Evolutionary conservation across 2,888 invertebrate species (phyloP).

Genomic region (Ophion ventricosus): DNA sequence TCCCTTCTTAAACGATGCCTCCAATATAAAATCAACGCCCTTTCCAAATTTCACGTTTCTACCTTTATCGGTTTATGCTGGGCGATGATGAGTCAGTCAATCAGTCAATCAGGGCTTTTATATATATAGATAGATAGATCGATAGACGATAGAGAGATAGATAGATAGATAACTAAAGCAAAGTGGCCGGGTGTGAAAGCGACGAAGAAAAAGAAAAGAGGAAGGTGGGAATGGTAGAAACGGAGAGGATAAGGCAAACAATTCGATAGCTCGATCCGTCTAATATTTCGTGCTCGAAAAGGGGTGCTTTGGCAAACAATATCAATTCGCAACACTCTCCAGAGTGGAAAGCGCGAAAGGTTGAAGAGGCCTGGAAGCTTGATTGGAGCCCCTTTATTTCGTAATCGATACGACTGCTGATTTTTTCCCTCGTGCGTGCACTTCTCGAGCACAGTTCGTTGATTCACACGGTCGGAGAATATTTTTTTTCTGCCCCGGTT

Average conservation of each 20-base stretch:
- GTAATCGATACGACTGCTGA: slow-evolving; percentile 61
- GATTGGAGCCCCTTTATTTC: slow-evolving; percentile 65
- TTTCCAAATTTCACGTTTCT: too few relatives aligned
- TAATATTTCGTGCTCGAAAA: slow-evolving; percentile 27
- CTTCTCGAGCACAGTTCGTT: slow-evolving; percentile 32
- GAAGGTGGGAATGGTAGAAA: neutral
- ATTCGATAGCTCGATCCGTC: slow-evolving; percentile 8
- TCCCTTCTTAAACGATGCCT: too few relatives aligned
- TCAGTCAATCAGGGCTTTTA: too few relatives aligned
- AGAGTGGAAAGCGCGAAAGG: slow-evolving; percentile 30
- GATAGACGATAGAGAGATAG: too few relatives aligned
- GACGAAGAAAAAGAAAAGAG: neutral
- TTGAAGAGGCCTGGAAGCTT: slow-evolving; percentile 37
- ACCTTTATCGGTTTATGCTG: too few relatives aligned
- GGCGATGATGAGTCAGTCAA: too few relatives aligned
- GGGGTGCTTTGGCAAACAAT: slow-evolving; percentile 53
- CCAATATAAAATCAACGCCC: too few relatives aligned
- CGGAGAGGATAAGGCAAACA: slow-evolving; percentile 20
- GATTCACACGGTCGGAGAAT: slow-evolving; percentile 15
- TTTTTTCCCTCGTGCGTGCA: slow-evolving; percentile 37
- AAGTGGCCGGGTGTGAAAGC: too few relatives aligned
- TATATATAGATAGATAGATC: too few relatives aligned
- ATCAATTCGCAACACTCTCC: slow-evolving; percentile 54
- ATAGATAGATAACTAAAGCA: too few relatives aligned
- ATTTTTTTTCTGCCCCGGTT: slow-evolving; percentile 26